Evolutionary conservation across 2,888 invertebrate genomes (phyloP), one percentile per base, ranked within the genome.

Genomic region (Glaucopsyche alexis): DNA sequence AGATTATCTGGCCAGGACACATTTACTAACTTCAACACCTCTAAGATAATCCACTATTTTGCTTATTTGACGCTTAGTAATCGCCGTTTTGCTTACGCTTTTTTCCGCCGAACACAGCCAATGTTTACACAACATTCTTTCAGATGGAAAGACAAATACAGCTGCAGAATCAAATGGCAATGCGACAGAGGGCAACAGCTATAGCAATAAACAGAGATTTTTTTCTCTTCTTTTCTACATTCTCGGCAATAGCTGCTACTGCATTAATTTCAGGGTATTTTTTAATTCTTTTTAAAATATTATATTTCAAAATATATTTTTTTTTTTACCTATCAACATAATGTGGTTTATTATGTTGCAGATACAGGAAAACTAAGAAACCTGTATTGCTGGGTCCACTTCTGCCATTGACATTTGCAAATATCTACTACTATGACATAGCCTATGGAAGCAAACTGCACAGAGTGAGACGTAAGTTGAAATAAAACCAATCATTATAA

Each of bases 161-260:
- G 29, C 14, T 60, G 60, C 60, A 60, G 29, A 60, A 60, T 60
- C 60, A 60, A 60, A 60, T 60, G 60, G 60, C 60, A 29, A 14
- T 60, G 60, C 29, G 60, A 14, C 60, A 60, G 29, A 60, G 13
- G 60, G 60, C 60, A 60, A 38, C 29, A 29, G 14, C 60, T 60
- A 38, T 60, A 38, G 29, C 60, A 13, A 38, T 29, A 29, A 60
- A 38, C 14, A 29, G 60, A 60, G 60, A 60, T 38, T 60, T 60
- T 13, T 60, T 60, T 38, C 60, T 60, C 7, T 60, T 29, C 60
- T 29, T 60, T 60, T 9, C 29, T 13, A 13, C 60, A 60, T 60
- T 60, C 60, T 60, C 60, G 16, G 60, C 60, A 29, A 13, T 60
- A 29, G 60, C 60, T 60, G 14, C 14, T 19, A 38, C 60, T 38